Evolutionary conservation across 2,888 invertebrate genomes (phyloP).

Genomic region (Omphaloscelis lunosa): DNA sequence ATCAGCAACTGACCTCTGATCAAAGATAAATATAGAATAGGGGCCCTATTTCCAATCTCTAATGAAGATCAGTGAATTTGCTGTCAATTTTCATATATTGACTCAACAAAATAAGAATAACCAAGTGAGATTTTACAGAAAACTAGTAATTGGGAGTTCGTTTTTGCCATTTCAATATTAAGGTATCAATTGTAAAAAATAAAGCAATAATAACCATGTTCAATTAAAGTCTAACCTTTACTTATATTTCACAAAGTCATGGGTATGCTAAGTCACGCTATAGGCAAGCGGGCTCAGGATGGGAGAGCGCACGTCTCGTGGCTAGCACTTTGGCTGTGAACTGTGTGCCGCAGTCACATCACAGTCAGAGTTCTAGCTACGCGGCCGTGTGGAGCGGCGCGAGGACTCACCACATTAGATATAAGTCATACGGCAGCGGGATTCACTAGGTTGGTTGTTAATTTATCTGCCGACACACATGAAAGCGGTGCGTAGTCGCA

Average conservation of each 20-base stretch:
- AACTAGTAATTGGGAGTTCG: too few species aligned
- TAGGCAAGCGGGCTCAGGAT: slow-evolving; percentile 46
- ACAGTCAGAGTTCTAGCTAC: slow-evolving; percentile 99
- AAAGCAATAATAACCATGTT: slow-evolving; percentile 15
- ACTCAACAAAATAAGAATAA: not conserved
- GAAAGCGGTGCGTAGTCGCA: not conserved
- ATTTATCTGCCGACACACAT: slow-evolving; percentile 11
- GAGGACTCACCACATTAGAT: slow-evolving; percentile 50
- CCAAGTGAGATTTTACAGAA: not conserved
- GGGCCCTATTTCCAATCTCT: not conserved
- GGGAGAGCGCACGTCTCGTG: slow-evolving; percentile 77
- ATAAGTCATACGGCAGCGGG: slow-evolving; percentile 59
- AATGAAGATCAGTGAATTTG: not conserved
- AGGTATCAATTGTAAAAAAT: slow-evolving; percentile 43
- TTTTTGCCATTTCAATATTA: slow-evolving; percentile 3
- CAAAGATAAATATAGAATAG: too few species aligned
- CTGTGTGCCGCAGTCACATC: slow-evolving; percentile 95
- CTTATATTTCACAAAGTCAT: slow-evolving; percentile 39
- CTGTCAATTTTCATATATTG: slow-evolving; percentile 10
- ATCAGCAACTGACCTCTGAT: not conserved
- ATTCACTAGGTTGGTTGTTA: slow-evolving; percentile 57
- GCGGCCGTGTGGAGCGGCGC: slow-evolving; percentile 85
- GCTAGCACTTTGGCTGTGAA: slow-evolving; percentile 96
- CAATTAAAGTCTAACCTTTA: slow-evolving; percentile 31
- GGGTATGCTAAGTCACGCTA: slow-evolving; percentile 57